phyloP scores from a whole-genome alignment of 2,888 invertebrate genomes.

The Lepidocyrtoides sp. region DNA sequence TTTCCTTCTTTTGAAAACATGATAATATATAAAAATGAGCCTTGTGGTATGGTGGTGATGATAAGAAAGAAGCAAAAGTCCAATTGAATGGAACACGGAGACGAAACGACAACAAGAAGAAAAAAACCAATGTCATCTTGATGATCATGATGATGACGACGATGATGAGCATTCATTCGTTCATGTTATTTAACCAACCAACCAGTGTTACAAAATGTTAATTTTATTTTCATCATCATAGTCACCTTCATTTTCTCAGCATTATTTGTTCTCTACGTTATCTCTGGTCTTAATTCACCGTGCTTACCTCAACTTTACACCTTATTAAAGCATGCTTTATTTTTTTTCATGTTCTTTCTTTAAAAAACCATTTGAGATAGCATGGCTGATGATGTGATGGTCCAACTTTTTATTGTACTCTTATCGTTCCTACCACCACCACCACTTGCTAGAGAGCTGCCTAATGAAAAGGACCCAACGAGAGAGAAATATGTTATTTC shows the following conservation, averaged over 20 bases:
- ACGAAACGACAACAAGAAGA: too few species aligned
- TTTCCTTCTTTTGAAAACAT: constrained; percentile 6
- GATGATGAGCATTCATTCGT: constrained; percentile 40
- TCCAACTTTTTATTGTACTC: constrained; percentile 16
- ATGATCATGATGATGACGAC: constrained; percentile 18
- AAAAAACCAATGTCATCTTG: constrained; percentile 53
- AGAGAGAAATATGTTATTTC: constrained; percentile 4
- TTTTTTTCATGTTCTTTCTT: constrained; percentile 10
- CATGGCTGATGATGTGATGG: neutral
- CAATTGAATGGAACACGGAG: constrained; percentile 64
- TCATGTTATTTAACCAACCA: constrained; percentile 27
- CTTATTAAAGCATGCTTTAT: constrained; percentile 75
- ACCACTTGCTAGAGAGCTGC: neutral
- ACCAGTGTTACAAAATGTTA: constrained; percentile 38
- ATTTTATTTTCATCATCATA: constrained; percentile 36
- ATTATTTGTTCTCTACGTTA: constrained; percentile 52
- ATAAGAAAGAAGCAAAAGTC: constrained; percentile 36
- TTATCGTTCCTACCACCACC: neutral
- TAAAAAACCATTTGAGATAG: constrained; percentile 36
- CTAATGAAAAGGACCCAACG: constrained; percentile 18
- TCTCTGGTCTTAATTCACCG: constrained; percentile 69
- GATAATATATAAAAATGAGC: constrained; percentile 23
- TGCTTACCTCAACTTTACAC: constrained; percentile 74
- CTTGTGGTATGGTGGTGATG: too few species aligned
- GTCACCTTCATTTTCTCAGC: neutral